These are phyloP conservation scores for Sternarchorhynchus goeldii DNA, from an alignment of 2,797 vertebrate species.

Conservation along the genomic window DNA sequence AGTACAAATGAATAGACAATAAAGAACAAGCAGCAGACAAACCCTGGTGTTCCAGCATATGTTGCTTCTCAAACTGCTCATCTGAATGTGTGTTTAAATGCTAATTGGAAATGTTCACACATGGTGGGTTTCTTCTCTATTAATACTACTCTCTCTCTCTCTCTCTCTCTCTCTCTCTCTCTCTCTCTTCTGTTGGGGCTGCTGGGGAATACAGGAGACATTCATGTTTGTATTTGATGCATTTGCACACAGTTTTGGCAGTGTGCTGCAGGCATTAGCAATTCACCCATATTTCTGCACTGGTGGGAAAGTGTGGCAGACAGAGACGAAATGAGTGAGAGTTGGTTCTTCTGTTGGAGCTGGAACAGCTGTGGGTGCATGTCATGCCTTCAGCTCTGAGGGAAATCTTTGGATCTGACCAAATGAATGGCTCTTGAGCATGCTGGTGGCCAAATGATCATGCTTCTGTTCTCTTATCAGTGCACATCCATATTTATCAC, in stretches of 20 bases:
- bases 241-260: too few relatives aligned
- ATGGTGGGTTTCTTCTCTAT: not conserved
- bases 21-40: conserved; percentile 25
- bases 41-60: conserved; percentile 33
- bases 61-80: conserved; percentile 23
- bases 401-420: too few relatives aligned
- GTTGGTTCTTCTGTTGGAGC: too few relatives aligned
- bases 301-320: too few relatives aligned
- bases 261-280: too few relatives aligned
- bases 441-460: conserved; percentile 60
- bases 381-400: too few relatives aligned
- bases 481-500: conserved; percentile 65
- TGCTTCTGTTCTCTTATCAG: conserved; percentile 54
- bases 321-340: too few relatives aligned
- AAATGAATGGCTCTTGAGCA: conserved; percentile 26
- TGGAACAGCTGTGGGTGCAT: too few relatives aligned
- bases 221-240: too few relatives aligned
- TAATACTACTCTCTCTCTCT: not conserved
- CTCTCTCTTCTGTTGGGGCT: not conserved
- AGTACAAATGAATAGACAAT: conserved; percentile 34
- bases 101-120: conserved; percentile 32
- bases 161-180: not conserved
- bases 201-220: too few relatives aligned
- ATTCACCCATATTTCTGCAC: too few relatives aligned
- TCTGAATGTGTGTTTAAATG: conserved; percentile 45